phyloP scores from a whole-genome alignment of 2,888 invertebrate genomes.

The Melinaea menophilus region DNA sequence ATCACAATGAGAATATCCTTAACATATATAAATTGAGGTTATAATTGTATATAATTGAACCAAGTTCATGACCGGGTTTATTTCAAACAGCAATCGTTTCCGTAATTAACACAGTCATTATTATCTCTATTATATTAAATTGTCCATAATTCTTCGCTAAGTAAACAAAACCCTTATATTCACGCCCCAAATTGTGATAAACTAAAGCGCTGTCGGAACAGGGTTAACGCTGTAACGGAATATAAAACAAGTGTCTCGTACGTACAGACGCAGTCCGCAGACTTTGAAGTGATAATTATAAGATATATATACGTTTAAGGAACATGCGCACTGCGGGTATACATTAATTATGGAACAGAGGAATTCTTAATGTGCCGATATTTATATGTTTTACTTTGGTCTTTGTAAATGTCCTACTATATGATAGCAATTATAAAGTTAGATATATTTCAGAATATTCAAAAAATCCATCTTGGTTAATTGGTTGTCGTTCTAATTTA shows the following conservation, averaged over 20 bases:
- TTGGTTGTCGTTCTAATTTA: too few species aligned
- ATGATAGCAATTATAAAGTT: too few species aligned
- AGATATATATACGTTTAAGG: neutral
- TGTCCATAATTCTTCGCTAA: slow-evolving; percentile 6
- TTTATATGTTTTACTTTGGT: too few species aligned
- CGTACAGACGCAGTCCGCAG: slow-evolving; percentile 23
- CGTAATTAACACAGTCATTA: slow-evolving; percentile 1
- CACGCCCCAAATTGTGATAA: slow-evolving; percentile 27
- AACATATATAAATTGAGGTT: too few species aligned
- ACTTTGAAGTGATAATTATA: neutral
- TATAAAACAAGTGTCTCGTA: slow-evolving; percentile 37
- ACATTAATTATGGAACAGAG: neutral
- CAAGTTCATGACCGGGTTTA: too few species aligned
- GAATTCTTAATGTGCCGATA: too few species aligned
- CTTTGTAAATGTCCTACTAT: too few species aligned
- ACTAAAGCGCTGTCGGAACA: slow-evolving; percentile 20
- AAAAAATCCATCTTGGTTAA: too few species aligned
- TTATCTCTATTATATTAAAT: slow-evolving; percentile 15
- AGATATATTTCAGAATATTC: too few species aligned
- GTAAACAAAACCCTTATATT: slow-evolving; percentile 34
- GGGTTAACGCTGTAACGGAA: slow-evolving; percentile 35
- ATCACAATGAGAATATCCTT: too few species aligned
- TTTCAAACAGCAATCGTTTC: too few species aligned
- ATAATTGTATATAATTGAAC: too few species aligned
- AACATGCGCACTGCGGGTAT: slow-evolving; percentile 6